Evolutionary conservation across 1,140 invertebrate species (phyloP), one percentile per base, ranked within the genome.

Genomic region (Bilobella aurantiaca): DNA sequence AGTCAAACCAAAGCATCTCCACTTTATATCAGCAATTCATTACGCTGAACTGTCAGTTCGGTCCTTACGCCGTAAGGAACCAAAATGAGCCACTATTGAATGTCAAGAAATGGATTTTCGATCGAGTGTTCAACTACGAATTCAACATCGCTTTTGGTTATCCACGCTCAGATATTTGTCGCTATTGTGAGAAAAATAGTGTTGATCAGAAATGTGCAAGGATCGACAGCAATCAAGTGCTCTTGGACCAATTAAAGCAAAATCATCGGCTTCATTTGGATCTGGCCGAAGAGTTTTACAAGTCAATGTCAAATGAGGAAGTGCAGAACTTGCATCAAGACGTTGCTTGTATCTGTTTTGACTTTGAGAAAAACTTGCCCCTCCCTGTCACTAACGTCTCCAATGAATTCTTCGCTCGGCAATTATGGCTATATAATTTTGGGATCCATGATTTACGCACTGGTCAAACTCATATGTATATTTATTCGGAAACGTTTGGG

Each of bases 381-480:
- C 42, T 69, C 18, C 67, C 67, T 12, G 58, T 69, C 0, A 69
- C 63, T 1, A 65, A 62, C 30, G 62, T 63, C 18, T 32, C 34
- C 27, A n/a, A n/a, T 8, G 62, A 63, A 56, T 63, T 49, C 46
- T 65, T 34, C 49, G 14, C 37, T 18, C 42, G 67, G 28, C 74
- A 76, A 58, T 32, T 78, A 3, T 75, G 68, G 72, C 8, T 76
- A 21, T 69, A 74, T 49, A 73, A 74, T 56, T 66, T 61, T 21
- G 70, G 74, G 3, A 68, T 77, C 16, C 73, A 75, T 68, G 32
- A 67, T 23, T 3, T 62, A 14, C 57, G 31, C 23, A 58, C 5
- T 18, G 65, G 61, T 1, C 1, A 46, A 2, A 18, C 60, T 2
- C 23, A 57, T 16, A 67, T 67, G 30, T 66, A 32, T 12, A 0